Evolutionary conservation across 2,888 invertebrate genomes (phyloP).

Genomic region (Emmelina monodactyla): DNA sequence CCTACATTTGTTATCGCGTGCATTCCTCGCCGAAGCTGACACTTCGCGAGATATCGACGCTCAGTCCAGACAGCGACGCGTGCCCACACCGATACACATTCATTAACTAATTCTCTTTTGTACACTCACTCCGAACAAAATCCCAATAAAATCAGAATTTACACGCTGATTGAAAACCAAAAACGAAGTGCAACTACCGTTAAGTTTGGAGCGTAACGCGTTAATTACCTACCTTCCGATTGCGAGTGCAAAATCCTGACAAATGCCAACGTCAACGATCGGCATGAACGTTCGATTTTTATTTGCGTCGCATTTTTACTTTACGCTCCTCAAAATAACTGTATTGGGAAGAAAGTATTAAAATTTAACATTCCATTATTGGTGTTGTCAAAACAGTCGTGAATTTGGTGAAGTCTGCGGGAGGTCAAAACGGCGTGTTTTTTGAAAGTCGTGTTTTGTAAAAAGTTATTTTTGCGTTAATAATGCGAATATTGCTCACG

Average conservation of each 20-base stretch:
- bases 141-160: background rate
- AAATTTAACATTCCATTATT: too few relatives aligned
- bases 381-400: background rate
- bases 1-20: background rate
- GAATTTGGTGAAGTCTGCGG: background rate
- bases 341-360: too few relatives aligned
- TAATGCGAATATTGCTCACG: background rate
- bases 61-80: background rate
- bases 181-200: background rate
- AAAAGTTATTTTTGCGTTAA: background rate
- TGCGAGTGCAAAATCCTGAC: background rate
- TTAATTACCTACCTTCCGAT: too few relatives aligned
- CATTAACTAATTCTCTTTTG: too few relatives aligned
- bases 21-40: background rate
- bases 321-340: too few relatives aligned
- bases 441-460: background rate
- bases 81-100: too few relatives aligned
- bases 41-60: background rate
- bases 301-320: too few relatives aligned
- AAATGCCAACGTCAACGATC: background rate
- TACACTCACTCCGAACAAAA: too few relatives aligned
- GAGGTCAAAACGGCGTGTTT: too few relatives aligned
- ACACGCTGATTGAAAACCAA: background rate
- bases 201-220: background rate
- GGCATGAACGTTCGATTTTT: background rate